Evolutionary conservation across 1,140 invertebrate species (phyloP), one percentile per base, ranked within the genome.

Genomic region (Capitella teleta): DNA sequence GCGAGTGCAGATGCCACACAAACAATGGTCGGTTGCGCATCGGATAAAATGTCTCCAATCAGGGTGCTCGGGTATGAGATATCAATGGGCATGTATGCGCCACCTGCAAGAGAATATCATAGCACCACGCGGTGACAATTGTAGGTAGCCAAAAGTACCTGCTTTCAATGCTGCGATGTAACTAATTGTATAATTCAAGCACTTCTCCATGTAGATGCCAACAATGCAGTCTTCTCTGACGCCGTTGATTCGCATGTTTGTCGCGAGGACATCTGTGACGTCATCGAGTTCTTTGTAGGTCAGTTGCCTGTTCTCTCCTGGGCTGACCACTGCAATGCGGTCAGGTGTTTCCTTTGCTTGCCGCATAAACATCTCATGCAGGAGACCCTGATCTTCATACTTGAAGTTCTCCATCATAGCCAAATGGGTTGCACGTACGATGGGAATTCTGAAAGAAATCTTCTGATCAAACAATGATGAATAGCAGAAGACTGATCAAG

Each of bases 111-210:
- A 2, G 21, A 40, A 40, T 34, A 40, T 40, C 25, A 40, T 3
- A 40, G n/a, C 25, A 40, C 19, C 16, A 34, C 32, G 32, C 10
- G 16, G 10, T 16, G 32, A 34, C 32, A 34, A 34, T 16, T 10
- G 10, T 34, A 1, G 32, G 16, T 12, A 34, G 1, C 1, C 10
- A 34, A 34, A 10, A 34, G 32, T 46, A 70, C 70, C 72, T 25
- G 75, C 72, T 65, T 75, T 76, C 3, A 77, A 59, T 32, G 74
- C 74, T 14, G 70, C 69, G 50, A 78, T 74, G 48, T 77, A 76
- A 23, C 67, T 54, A n/a, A 73, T 52, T 8, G 62, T 59, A 49
- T 67, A 74, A 40, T 73, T 65, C 1, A 72, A 57, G 44, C 62
- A 62, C 52, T 68, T 64, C 42, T 74, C 70, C 62, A 75, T 66